Evolutionary conservation across 2,797 vertebrate genomes (phyloP).

Genomic region (Staurois parvus): DNA sequence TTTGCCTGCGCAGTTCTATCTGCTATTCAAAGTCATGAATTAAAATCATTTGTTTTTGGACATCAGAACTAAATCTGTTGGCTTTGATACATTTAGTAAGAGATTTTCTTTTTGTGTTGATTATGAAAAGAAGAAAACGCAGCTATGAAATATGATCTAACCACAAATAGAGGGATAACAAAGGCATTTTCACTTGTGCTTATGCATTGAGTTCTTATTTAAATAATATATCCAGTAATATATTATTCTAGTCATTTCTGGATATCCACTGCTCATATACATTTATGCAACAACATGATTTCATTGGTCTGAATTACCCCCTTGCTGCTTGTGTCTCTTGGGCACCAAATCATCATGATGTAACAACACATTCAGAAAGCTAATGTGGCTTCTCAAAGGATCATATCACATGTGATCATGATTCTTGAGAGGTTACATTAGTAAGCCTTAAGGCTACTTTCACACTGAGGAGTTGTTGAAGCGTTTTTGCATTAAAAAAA

Average conservation of each 20-base stretch:
- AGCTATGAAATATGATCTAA: slow-evolving; percentile 28
- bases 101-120: slow-evolving; percentile 20
- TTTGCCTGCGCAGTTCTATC: slow-evolving; percentile 37
- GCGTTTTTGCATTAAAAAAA: too few species aligned
- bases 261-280: background rate
- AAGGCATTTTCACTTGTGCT: background rate
- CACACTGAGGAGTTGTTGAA: too few species aligned
- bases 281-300: background rate
- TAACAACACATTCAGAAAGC: too few species aligned
- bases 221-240: background rate
- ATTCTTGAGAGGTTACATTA: too few species aligned
- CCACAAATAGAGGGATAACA: slow-evolving; percentile 5
- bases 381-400: too few species aligned
- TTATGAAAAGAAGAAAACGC: slow-evolving; percentile 15
- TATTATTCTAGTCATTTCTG: background rate
- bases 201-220: background rate
- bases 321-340: too few species aligned
- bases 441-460: too few species aligned
- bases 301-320: background rate
- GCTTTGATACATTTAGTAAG: slow-evolving; percentile 44
- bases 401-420: too few species aligned
- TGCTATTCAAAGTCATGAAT: slow-evolving; percentile 58
- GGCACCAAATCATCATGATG: too few species aligned
- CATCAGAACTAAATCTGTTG: slow-evolving; percentile 27
- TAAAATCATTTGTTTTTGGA: slow-evolving; percentile 63